Evolutionary conservation across 2,113 vertebrate genomes (phyloP).

Genomic region (Propithecus coquereli): DNA sequence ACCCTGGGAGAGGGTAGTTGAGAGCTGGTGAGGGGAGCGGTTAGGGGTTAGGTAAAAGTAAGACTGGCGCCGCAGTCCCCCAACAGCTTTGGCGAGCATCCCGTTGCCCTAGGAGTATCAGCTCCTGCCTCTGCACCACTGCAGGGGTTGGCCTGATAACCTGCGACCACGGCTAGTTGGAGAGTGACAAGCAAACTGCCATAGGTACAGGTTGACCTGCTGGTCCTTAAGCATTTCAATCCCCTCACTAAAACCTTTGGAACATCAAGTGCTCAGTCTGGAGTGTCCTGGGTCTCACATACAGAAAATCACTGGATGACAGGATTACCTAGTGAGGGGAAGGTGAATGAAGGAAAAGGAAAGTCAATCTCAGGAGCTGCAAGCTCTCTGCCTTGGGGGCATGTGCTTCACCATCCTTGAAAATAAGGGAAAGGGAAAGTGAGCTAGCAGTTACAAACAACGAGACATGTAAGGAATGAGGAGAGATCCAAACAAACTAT

Average conservation of each 20-base stretch:
- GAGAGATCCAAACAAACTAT: not conserved
- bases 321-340: not conserved
- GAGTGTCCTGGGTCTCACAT: not conserved
- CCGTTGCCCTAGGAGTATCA: fast-evolving
- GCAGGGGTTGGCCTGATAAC: not conserved
- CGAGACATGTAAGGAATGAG: not conserved
- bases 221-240: not conserved
- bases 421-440: not conserved
- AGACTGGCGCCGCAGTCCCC: no score
- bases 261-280: not conserved
- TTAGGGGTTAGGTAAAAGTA: not conserved
- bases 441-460: not conserved
- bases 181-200: not conserved
- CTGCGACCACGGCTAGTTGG: not conserved
- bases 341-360: not conserved
- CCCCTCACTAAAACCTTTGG: not conserved
- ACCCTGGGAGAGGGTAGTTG: not conserved
- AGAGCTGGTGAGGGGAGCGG: not conserved
- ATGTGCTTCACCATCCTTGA: fast-evolving
- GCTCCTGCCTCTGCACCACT: not conserved
- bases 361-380: not conserved
- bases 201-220: not conserved
- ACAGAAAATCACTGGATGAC: not conserved
- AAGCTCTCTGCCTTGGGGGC: not conserved
- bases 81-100: not conserved